Conservation (phyloP, 1,140 invertebrate species). For the Bicyclus anynana region DNA sequence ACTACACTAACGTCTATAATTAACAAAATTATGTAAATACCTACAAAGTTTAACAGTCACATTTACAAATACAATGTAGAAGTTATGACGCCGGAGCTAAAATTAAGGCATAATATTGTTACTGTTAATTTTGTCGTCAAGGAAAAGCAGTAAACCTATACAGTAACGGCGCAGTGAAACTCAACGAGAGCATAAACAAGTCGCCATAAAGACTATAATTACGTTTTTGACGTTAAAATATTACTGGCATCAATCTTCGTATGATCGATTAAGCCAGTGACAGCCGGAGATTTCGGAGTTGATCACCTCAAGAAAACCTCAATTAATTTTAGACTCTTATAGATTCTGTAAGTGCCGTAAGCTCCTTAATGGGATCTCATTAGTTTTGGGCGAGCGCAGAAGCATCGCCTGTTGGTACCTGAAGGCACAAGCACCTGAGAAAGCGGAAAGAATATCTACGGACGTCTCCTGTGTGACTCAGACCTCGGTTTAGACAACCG, state of each 20-base stretch:
- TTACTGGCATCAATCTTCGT: constrained; percentile 16
- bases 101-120: not conserved
- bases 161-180: constrained; percentile 17
- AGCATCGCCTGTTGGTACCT: too few relatives aligned
- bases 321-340: not conserved
- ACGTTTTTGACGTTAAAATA: constrained; percentile 20
- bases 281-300: not conserved
- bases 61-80: not conserved
- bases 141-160: constrained; percentile 18
- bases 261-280: not conserved
- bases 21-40: not conserved
- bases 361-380: too few relatives aligned
- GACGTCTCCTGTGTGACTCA: too few relatives aligned
- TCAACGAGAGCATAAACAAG: constrained; percentile 17
- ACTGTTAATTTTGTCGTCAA: constrained; percentile 16
- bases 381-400: too few relatives aligned
- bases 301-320: not conserved
- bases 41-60: not conserved
- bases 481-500: too few relatives aligned
- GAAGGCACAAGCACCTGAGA: too few relatives aligned
- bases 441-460: too few relatives aligned
- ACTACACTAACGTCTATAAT: too few relatives aligned
- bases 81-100: not conserved
- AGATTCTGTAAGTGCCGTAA: too few relatives aligned
- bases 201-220: constrained; percentile 22